Evolutionary conservation across 2,888 invertebrate genomes (phyloP).

Genomic region (Tinea semifulvella): DNA sequence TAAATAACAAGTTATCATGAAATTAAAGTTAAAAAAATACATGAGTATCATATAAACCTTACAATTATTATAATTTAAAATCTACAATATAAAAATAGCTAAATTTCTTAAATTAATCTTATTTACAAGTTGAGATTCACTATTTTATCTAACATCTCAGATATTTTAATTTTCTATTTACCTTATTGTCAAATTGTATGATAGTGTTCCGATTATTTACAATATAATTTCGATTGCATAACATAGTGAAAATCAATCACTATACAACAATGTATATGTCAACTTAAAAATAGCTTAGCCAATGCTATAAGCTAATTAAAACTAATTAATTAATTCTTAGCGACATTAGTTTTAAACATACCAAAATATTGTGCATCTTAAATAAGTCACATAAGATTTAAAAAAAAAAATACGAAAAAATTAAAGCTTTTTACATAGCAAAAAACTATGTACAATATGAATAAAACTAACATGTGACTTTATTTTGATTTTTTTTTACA

Average conservation of each 20-base stretch:
- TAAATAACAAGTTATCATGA: background rate
- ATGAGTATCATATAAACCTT: slow-evolving; percentile 8
- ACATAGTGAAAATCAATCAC: too few species aligned
- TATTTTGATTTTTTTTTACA: too few species aligned
- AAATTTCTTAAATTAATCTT: too few species aligned
- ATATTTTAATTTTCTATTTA: background rate
- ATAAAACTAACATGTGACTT: background rate
- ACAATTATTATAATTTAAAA: background rate
- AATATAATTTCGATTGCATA: too few species aligned
- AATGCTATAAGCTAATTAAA: slow-evolving; percentile 2
- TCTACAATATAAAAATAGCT: slow-evolving; percentile 10
- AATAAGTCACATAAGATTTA: background rate
- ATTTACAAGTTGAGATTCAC: too few species aligned
- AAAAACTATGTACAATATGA: background rate
- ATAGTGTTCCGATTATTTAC: slow-evolving; percentile 2
- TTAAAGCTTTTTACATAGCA: background rate
- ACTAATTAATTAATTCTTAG: background rate
- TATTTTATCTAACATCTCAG: too few species aligned
- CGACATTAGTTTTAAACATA: background rate
- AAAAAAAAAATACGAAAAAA: background rate
- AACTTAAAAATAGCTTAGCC: background rate
- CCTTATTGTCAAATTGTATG: slow-evolving; percentile 4
- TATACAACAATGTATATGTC: too few species aligned
- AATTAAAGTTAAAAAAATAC: background rate
- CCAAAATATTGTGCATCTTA: background rate